phyloP scores from a whole-genome alignment of 2,797 vertebrate species.

The Manis pentadactyla region DNA sequence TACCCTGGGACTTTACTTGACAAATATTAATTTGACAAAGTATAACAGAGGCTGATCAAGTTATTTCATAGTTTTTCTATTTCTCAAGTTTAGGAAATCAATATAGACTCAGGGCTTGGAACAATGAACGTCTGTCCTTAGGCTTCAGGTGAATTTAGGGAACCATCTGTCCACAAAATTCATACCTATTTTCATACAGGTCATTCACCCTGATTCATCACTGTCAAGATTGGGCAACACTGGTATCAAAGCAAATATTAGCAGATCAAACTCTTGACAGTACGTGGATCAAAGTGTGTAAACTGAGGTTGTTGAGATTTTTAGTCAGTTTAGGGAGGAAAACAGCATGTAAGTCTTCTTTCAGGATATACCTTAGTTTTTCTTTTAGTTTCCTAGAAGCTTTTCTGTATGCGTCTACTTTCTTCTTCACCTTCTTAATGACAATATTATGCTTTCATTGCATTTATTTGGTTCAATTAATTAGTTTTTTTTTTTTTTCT shows the following conservation, averaged over 20 bases:
- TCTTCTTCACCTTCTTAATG: neutral
- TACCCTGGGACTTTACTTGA: neutral
- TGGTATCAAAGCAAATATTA: neutral
- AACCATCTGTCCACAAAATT: neutral
- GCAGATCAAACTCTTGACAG: neutral
- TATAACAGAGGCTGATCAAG: neutral
- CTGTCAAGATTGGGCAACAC: neutral
- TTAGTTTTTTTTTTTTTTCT: neutral
- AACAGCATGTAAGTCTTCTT: neutral
- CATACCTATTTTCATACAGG: neutral
- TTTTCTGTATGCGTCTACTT: neutral
- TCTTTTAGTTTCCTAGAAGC: neutral
- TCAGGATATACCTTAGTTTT: neutral
- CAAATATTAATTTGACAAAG: neutral
- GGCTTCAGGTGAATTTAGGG: neutral
- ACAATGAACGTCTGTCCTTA: neutral
- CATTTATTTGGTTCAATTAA: neutral
- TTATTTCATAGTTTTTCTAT: neutral
- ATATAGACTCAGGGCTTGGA: neutral
- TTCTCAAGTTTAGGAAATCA: neutral
- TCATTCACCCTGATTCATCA: neutral
- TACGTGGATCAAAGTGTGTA: neutral
- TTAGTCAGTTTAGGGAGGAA: neutral
- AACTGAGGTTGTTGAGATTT: neutral
- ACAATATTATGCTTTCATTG: neutral